These are phyloP conservation scores for Smutsia temminckii DNA, from an alignment of 2,797 vertebrate genomes.

Conservation along the genomic window DNA sequence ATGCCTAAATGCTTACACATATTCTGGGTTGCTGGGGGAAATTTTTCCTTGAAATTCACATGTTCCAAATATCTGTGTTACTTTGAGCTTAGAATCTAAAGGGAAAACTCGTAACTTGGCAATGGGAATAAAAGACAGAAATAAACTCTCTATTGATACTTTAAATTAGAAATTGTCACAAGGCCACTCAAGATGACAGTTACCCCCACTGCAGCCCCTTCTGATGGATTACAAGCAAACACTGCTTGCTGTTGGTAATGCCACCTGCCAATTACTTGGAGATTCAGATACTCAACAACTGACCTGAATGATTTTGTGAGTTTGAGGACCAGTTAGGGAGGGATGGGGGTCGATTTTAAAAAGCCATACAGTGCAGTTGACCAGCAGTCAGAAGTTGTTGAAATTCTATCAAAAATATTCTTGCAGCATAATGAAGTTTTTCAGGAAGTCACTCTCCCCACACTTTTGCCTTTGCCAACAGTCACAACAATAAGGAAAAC, in stretches of 20 bases:
- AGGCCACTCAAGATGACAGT: conserved; percentile 78
- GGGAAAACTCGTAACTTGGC: conserved; percentile 76
- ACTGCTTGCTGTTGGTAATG: conserved; percentile 80
- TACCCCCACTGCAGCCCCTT: conserved; percentile 70
- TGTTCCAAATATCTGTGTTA: conserved; percentile 78
- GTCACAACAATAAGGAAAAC: conserved; percentile 80
- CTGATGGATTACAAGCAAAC: conserved; percentile 77
- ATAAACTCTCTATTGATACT: conserved; percentile 83
- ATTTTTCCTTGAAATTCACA: conserved; percentile 77
- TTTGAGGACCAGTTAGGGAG: conserved; percentile 80
- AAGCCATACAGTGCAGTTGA: conserved; percentile 76
- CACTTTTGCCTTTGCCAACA: conserved; percentile 75
- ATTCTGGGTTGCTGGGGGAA: conserved; percentile 63
- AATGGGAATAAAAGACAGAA: conserved; percentile 75
- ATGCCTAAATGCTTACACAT: conserved; percentile 77
- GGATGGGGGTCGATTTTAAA: conserved; percentile 68
- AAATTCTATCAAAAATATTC: conserved; percentile 84
- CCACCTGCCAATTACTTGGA: conserved; percentile 85
- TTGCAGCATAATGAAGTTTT: conserved; percentile 79
- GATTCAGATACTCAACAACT: conserved; percentile 78
- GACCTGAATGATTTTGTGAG: conserved; percentile 80
- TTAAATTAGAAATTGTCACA: conserved; percentile 83
- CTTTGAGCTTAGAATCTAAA: conserved; percentile 77
- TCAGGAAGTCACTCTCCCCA: conserved; percentile 73
- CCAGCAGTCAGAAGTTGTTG: conserved; percentile 78